phyloP scores from a whole-genome alignment of 2,113 vertebrate species.

The Hirundichthys speculiger region DNA sequence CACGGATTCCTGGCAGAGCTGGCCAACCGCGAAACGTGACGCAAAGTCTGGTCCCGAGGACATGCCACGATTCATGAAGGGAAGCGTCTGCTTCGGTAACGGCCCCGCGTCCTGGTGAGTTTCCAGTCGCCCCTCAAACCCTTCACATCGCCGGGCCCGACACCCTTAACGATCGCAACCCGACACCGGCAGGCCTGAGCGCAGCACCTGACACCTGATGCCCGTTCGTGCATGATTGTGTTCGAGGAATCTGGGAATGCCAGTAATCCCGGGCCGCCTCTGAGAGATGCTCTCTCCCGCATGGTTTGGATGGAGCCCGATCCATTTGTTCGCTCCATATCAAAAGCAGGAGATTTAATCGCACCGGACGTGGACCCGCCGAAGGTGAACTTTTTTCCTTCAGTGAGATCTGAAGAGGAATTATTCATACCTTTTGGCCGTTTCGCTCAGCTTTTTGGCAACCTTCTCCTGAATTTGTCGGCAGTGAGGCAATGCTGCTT shows the following conservation, averaged over 20 bases:
- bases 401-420: slow-evolving; percentile 8
- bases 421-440: slow-evolving; percentile 3
- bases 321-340: slow-evolving; percentile 47
- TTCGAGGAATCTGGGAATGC: slow-evolving; percentile 55
- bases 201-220: slow-evolving; percentile 64
- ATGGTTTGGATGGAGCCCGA: slow-evolving; percentile 33
- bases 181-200: slow-evolving; percentile 31
- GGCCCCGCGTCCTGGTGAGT: slow-evolving; percentile 28
- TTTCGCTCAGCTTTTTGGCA: slow-evolving; percentile 5
- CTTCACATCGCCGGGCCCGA: slow-evolving; percentile 4
- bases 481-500: slow-evolving; percentile 19
- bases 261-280: slow-evolving; percentile 44
- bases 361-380: slow-evolving; percentile 32
- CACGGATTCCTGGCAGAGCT: slow-evolving; percentile 52
- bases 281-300: slow-evolving; percentile 47
- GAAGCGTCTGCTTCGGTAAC: slow-evolving; percentile 50
- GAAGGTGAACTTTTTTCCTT: slow-evolving; percentile 10
- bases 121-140: slow-evolving; percentile 42
- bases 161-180: slow-evolving; percentile 30
- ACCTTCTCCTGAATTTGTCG: slow-evolving; percentile 17
- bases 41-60: slow-evolving; percentile 55
- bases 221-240: slow-evolving; percentile 55
- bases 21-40: slow-evolving; percentile 52
- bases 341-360: slow-evolving; percentile 51
- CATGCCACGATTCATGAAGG: slow-evolving; percentile 57